These are phyloP conservation scores for Leiothrix lutea DNA, from an alignment of 2,113 vertebrate species.

Conservation along the genomic window DNA sequence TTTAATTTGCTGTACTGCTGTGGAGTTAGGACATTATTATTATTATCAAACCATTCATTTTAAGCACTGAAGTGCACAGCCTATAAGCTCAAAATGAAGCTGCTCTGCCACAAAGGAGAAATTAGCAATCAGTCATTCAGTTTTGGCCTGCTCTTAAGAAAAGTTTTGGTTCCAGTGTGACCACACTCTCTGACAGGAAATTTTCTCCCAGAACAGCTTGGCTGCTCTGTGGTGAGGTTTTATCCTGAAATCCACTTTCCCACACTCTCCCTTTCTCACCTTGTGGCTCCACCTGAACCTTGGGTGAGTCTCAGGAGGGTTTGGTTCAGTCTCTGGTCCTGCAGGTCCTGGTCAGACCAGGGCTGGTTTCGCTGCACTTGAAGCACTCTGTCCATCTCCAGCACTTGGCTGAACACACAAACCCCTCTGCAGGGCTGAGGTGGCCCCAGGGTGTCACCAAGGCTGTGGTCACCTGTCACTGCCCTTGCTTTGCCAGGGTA, in stretches of 20 bases:
- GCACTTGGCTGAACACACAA: background rate
- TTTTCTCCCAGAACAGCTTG: background rate
- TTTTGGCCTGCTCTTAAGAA: background rate
- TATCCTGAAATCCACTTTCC: background rate
- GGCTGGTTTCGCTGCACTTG: background rate
- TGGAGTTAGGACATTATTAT: background rate
- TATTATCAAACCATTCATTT: background rate
- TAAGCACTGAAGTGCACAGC: background rate
- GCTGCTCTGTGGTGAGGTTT: background rate
- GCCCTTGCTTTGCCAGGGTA: background rate
- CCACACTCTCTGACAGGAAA: background rate
- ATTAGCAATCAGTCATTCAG: background rate
- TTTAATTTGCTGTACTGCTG: background rate
- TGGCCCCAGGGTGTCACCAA: background rate
- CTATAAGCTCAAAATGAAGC: background rate
- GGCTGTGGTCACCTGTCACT: background rate
- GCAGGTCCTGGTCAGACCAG: background rate
- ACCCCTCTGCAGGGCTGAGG: background rate
- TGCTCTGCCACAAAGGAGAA: background rate
- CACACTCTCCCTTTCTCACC: rapidly evolving
- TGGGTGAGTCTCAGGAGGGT: background rate
- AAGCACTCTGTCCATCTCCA: background rate
- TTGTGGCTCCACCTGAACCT: background rate
- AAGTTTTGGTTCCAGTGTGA: background rate
- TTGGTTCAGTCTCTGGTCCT: background rate